A percentile compares a stretch with the other conserved stretches of the same genome.
These are phyloP conservation scores for Sebastes reedi DNA, from an alignment of 2,797 vertebrate species.

Conservation along the genomic window DNA sequence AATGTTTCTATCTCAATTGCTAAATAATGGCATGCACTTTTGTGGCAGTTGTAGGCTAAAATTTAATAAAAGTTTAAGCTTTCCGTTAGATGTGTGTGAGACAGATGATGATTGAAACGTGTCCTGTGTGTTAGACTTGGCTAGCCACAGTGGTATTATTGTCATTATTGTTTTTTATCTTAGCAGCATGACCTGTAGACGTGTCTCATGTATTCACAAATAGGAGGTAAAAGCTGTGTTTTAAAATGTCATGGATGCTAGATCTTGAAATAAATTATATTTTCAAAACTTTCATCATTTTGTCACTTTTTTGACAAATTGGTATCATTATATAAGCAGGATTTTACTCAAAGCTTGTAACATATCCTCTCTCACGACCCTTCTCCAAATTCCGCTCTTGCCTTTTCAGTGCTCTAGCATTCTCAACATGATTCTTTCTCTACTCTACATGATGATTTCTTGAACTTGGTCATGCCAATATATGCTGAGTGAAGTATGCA, in stretches of 20 bases:
- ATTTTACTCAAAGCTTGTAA: neutral
- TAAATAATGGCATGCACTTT: neutral
- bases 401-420: neutral
- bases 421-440: neutral
- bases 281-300: slow-evolving; percentile 8
- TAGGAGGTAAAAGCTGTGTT: neutral
- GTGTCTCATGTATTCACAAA: neutral
- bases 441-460: neutral
- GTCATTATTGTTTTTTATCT: neutral
- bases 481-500: neutral
- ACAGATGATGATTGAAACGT: neutral
- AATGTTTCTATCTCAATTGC: neutral
- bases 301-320: slow-evolving; percentile 2
- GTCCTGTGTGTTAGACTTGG: neutral
- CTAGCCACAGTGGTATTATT: too few species aligned
- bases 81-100: neutral
- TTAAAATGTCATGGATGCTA: neutral
- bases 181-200: neutral
- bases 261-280: neutral
- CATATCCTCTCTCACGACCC: neutral
- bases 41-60: neutral
- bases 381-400: neutral
- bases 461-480: neutral
- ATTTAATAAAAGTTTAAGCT: neutral
- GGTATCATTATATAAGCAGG: neutral